Percentiles rank a stretch among this genome's conserved stretches.
phyloP scores from a whole-genome alignment of 2,888 invertebrate genomes.

The Cristatella mucedo region DNA sequence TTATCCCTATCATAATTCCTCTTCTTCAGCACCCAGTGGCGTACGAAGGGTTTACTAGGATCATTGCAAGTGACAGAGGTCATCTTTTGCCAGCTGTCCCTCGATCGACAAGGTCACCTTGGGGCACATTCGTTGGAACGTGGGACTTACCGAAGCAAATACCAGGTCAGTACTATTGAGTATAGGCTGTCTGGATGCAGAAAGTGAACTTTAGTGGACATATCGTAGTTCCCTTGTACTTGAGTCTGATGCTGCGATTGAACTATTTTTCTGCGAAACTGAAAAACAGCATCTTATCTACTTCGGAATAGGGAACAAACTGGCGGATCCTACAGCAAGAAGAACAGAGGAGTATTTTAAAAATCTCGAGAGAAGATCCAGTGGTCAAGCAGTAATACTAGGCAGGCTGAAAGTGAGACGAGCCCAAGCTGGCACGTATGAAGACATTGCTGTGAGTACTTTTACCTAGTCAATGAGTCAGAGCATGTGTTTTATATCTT shows the following conservation, averaged over 20 bases:
- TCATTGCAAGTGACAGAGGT: conserved; percentile 28
- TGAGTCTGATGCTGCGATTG: not conserved
- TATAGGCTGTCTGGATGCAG: not conserved
- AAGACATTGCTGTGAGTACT: too few relatives aligned
- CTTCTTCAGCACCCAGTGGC: conserved; percentile 20
- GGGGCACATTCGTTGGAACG: conserved; percentile 36
- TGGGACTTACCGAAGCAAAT: conserved; percentile 34
- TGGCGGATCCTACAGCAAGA: conserved; percentile 22
- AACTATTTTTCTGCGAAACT: conserved; percentile 3
- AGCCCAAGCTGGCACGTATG: conserved; percentile 10
- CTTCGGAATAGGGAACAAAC: conserved; percentile 18
- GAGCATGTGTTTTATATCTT: too few relatives aligned
- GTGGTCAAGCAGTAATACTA: conserved; percentile 3
- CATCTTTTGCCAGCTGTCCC: conserved; percentile 25
- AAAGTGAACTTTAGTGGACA: not conserved
- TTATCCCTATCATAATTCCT: conserved; percentile 1
- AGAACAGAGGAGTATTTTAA: conserved; percentile 15
- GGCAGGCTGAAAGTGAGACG: conserved; percentile 2
- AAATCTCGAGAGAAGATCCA: not conserved
- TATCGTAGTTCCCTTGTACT: not conserved
- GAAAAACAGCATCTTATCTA: too few relatives aligned
- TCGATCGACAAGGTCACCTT: conserved; percentile 27
- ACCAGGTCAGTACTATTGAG: conserved; percentile 21
- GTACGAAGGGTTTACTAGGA: conserved; percentile 24
- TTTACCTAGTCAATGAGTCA: too few relatives aligned